Percentiles rank a stretch among this genome's conserved stretches.
Conservation (phyloP, 2,113 vertebrate species). For the Cavia porcellus region DNA sequence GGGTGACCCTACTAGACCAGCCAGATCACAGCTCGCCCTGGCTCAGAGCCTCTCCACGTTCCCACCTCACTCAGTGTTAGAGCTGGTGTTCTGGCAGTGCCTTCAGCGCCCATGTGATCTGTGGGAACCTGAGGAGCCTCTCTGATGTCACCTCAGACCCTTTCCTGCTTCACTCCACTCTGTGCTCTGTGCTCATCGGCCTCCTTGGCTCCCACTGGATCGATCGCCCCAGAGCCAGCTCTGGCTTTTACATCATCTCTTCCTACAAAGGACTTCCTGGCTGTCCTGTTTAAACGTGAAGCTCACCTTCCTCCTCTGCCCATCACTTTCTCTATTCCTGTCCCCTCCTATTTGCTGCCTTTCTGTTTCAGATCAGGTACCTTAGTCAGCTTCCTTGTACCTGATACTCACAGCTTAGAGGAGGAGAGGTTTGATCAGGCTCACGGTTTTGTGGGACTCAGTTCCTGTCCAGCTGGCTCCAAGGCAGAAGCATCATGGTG, state of each 20-base stretch:
- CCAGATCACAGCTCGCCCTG: neutral
- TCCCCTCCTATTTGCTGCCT: neutral
- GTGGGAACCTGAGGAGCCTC: neutral
- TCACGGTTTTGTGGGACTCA: neutral
- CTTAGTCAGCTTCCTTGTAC: neutral
- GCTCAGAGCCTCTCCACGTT: neutral
- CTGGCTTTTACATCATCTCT: neutral
- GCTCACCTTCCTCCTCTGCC: neutral
- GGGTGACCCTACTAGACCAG: neutral
- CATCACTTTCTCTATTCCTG: neutral
- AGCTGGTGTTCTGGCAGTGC: neutral
- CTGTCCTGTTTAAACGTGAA: neutral
- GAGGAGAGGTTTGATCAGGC: neutral
- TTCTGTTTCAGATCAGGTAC: neutral
- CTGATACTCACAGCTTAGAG: neutral
- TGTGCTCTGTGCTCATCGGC: rapidly evolving
- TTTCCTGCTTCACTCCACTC: neutral
- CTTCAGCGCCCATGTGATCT: neutral
- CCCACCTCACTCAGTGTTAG: neutral
- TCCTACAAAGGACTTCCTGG: neutral
- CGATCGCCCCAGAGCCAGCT: neutral
- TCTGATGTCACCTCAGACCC: neutral
- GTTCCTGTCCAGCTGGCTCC: neutral
- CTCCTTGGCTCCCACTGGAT: neutral
- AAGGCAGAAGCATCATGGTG: neutral